Base-by-base conservation (phyloP, 2,888 invertebrate species). In the Hecatera dysodea region DNA sequence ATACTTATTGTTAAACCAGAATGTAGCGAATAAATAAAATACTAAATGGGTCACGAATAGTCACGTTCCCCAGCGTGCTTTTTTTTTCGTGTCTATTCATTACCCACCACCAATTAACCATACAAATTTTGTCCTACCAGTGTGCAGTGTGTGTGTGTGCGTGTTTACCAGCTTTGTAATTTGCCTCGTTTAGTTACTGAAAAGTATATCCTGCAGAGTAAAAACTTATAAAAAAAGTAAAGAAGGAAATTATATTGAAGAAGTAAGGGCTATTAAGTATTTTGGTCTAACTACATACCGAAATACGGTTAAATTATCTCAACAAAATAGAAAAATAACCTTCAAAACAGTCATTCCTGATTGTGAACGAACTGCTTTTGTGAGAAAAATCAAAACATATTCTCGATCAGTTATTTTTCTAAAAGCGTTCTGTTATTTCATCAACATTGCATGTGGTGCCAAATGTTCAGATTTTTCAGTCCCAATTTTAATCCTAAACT, bases 381-480 rank as follows among this genome's bases (percentile, higher is more conserved):
- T 36, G 15, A 60, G 59, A n/a, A 36, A 63, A 63, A 69, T 11
- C 12, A 55, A 69, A 68, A 68, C 24, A 48, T 42, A 64, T 36
- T 12, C 22, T 19, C 63, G 17, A 17, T 44, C 36, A 27, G 64
- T 60, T 56, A 60, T 63, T 76, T 76, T 55, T 48, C 36, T 11
- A n/a, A 57, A 61, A 74, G 39, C 7, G 22, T 44, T 44, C 15
- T 22, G 46, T 52, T 67, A 36, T 67, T 75, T 53, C 48, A 57
- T 57, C 50, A 57, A 33, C 33, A 42, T 63, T 11, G 33, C 19
- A 29, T 12, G 11, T 36, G 5, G 15, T 22, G 60, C 19, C n/a
- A 50, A 57, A 46, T 53, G 22, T 63, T 48, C 1, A 1, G 12
- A 33, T 42, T 67, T 60, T 24, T 1, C 6, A 27, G 17, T 27